Percentiles rank a stretch among this genome's conserved stretches.
These are phyloP conservation scores for Rhinophrynus dorsalis DNA, from an alignment of 2,797 vertebrate species.

Conservation along the genomic window DNA sequence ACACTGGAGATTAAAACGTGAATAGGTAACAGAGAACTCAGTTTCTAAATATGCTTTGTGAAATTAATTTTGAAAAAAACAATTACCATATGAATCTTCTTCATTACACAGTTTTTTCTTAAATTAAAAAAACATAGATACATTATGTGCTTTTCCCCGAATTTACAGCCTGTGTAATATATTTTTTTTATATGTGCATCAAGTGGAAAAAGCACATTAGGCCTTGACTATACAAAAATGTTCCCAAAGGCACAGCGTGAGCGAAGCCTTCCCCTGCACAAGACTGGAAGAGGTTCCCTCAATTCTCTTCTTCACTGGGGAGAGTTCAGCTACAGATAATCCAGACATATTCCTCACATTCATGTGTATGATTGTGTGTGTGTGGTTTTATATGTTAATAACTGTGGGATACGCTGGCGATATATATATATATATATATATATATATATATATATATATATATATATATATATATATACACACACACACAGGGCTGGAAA, in stretches of 20 bases:
- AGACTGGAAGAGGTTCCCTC: conserved; percentile 26
- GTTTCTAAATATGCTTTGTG: neutral
- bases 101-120: too few species aligned
- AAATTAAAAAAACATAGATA: too few species aligned
- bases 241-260: conserved; percentile 47
- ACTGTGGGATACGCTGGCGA: too few species aligned
- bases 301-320: conserved; percentile 6
- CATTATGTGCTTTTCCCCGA: too few species aligned
- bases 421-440: too few species aligned
- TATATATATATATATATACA: too few species aligned
- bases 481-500: too few species aligned
- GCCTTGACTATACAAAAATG: conserved; percentile 38
- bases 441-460: too few species aligned
- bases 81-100: neutral
- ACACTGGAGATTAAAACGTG: neutral
- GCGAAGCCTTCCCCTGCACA: conserved; percentile 22
- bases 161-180: conserved; percentile 2
- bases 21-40: neutral
- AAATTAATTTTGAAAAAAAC: neutral
- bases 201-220: conserved; percentile 48
- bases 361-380: too few species aligned
- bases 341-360: conserved; percentile 33
- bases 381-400: too few species aligned
- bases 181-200: conserved; percentile 40
- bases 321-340: conserved; percentile 19